Evolutionary conservation across 2,888 invertebrate genomes (phyloP).

Genomic region (Polydesmus complanatus): DNA sequence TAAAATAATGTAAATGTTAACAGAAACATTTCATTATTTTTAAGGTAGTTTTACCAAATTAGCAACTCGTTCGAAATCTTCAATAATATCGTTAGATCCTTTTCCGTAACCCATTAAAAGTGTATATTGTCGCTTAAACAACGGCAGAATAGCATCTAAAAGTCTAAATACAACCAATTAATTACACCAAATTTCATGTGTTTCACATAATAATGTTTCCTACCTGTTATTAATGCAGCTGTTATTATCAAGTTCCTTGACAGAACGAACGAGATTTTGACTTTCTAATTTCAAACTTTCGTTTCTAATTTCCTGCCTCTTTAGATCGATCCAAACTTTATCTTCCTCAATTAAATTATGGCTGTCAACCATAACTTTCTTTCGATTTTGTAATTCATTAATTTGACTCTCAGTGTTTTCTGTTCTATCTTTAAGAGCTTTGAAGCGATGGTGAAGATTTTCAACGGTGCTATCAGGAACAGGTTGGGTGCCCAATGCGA

Average conservation of each 20-base stretch:
- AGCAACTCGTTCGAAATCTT: neutral
- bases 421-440: neutral
- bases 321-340: neutral
- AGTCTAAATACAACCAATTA: neutral
- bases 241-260: neutral
- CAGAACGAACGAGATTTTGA: neutral
- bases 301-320: neutral
- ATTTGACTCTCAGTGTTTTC: neutral
- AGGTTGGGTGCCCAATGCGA: neutral
- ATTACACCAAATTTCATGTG: neutral
- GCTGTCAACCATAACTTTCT: neutral
- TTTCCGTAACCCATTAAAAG: neutral
- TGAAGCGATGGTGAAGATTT: neutral
- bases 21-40: neutral
- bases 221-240: neutral
- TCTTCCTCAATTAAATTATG: neutral
- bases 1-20: neutral
- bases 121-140: conserved; percentile 1
- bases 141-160: neutral
- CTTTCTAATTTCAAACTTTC: neutral
- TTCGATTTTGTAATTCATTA: neutral
- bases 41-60: neutral
- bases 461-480: neutral
- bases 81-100: conserved; percentile 3
- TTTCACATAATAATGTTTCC: neutral